phyloP scores from a whole-genome alignment of 2,888 invertebrate species.

The Idaea dimidiata region DNA sequence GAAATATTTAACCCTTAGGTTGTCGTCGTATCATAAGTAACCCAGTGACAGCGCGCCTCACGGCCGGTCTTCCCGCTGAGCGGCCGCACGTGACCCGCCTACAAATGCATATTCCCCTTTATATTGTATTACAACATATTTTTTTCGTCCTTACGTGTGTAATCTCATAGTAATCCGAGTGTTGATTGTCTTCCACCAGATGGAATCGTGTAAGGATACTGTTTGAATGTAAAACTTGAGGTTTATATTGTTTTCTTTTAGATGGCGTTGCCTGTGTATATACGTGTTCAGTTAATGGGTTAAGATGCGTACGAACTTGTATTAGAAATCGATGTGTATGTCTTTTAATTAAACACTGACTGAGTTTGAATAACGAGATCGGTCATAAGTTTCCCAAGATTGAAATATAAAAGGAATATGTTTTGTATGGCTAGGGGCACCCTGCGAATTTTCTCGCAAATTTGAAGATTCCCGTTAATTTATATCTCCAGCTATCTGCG shows the following conservation, averaged over 20 bases:
- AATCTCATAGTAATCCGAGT: constrained; percentile 32
- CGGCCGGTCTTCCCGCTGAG: constrained; percentile 16
- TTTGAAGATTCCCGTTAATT: too few species aligned
- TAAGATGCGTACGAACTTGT: not conserved
- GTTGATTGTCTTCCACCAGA: constrained; percentile 30
- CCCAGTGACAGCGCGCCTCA: constrained; percentile 10
- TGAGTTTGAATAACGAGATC: too few species aligned
- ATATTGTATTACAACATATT: constrained; percentile 39
- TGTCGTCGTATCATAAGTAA: constrained; percentile 7
- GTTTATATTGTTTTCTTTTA: constrained; percentile 27
- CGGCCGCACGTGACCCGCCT: constrained; percentile 33
- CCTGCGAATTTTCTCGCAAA: too few species aligned
- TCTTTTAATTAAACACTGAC: too few species aligned
- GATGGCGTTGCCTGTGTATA: constrained; percentile 5
- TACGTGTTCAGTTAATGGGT: not conserved
- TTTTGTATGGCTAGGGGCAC: too few species aligned
- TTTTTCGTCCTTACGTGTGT: constrained; percentile 32
- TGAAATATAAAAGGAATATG: too few species aligned
- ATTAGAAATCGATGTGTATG: not conserved
- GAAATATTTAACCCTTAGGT: constrained; percentile 1
- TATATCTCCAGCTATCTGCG: too few species aligned
- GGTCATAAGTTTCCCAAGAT: too few species aligned
- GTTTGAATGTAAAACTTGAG: constrained; percentile 32
- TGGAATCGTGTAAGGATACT: constrained; percentile 26
- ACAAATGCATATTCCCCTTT: constrained; percentile 27